A percentile compares a stretch with the other conserved stretches of the same genome.
Evolutionary conservation across 2,888 invertebrate species (phyloP).

Genomic region (Globia sparganii): DNA sequence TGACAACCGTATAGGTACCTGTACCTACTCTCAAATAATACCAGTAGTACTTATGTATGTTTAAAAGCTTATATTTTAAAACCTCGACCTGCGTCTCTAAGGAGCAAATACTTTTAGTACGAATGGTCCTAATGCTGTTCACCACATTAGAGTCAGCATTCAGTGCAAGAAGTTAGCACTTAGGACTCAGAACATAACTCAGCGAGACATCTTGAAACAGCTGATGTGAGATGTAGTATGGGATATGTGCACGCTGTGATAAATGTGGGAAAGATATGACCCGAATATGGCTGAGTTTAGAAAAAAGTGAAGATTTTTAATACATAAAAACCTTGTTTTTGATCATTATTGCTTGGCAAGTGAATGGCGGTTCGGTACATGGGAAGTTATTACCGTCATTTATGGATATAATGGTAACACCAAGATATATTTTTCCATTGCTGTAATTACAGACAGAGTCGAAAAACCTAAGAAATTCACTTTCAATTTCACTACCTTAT

Average conservation of each 20-base stretch:
- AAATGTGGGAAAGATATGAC: slow-evolving; percentile 12
- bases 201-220: slow-evolving; percentile 35
- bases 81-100: background rate
- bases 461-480: background rate
- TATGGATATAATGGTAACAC: background rate
- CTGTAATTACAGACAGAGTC: background rate
- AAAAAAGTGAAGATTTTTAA: background rate
- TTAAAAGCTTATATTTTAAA: slow-evolving; percentile 6
- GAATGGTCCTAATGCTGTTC: slow-evolving; percentile 17
- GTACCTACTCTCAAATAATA: background rate
- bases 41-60: background rate
- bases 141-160: slow-evolving; percentile 28
- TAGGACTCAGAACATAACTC: slow-evolving; percentile 6
- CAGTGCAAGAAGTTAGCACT: slow-evolving; percentile 39
- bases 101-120: slow-evolving; percentile 34
- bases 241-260: slow-evolving; percentile 20
- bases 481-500: background rate
- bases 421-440: background rate
- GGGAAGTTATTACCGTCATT: background rate
- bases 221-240: slow-evolving; percentile 39
- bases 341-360: background rate
- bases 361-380: too few species aligned
- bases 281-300: background rate
- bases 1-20: background rate
- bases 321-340: background rate